phyloP scores from a whole-genome alignment of 2,113 vertebrate genomes.

The Leptobrachium leishanense region DNA sequence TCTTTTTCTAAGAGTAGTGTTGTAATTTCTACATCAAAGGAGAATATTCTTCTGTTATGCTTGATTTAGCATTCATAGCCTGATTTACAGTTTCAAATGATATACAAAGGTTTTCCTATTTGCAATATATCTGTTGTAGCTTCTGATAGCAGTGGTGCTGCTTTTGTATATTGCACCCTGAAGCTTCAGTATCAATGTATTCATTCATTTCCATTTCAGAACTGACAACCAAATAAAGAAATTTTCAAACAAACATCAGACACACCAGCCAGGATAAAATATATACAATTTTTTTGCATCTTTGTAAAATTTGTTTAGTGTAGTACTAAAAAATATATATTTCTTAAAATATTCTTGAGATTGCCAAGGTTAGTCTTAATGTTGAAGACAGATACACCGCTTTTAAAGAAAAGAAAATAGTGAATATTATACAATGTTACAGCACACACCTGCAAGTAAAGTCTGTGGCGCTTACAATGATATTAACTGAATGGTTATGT shows the following conservation, averaged over 20 bases:
- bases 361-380: background rate
- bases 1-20: conserved; percentile 25
- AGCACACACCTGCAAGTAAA: too few species aligned
- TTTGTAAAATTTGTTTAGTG: conserved; percentile 8
- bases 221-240: conserved; percentile 38
- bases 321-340: background rate
- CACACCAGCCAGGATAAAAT: conserved; percentile 21
- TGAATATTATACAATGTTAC: too few species aligned
- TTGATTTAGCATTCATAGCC: conserved; percentile 49
- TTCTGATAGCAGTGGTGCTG: conserved; percentile 38
- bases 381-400: too few species aligned
- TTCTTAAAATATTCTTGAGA: background rate
- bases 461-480: too few species aligned
- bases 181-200: conserved; percentile 42
- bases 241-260: conserved; percentile 41
- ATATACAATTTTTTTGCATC: conserved; percentile 17
- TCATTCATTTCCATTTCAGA: conserved; percentile 39
- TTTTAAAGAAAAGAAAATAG: too few species aligned
- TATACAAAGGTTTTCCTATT: conserved; percentile 48
- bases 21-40: conserved; percentile 48
- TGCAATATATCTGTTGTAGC: conserved; percentile 42
- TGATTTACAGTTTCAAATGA: conserved; percentile 46
- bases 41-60: conserved; percentile 36
- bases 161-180: conserved; percentile 45
- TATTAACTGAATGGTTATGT: too few species aligned